Evolutionary conservation across 2,797 vertebrate species (phyloP).

Genomic region (Anguilla obscura): DNA sequence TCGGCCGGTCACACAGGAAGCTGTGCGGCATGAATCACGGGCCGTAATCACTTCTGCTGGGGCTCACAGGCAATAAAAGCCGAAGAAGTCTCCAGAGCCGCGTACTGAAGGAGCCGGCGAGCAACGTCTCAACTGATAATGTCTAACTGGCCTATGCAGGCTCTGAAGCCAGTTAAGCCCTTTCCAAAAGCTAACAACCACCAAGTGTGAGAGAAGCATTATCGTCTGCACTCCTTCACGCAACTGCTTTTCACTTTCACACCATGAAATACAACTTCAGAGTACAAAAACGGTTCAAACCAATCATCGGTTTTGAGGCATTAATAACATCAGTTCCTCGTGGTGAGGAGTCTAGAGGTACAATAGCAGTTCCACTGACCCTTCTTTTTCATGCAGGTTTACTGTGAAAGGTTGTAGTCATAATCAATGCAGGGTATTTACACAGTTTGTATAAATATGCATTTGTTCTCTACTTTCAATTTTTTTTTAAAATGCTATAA

Average conservation of each 20-base stretch:
- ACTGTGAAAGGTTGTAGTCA: background rate
- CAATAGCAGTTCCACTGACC: background rate
- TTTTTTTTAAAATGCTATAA: background rate
- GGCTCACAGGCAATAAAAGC: constrained; percentile 11
- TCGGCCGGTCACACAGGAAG: background rate
- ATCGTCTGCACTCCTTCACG: background rate
- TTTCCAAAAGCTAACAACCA: constrained; percentile 4
- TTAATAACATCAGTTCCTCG: background rate
- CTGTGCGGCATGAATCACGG: background rate
- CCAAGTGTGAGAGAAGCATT: background rate
- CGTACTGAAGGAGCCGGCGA: background rate
- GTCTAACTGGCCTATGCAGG: constrained; percentile 14
- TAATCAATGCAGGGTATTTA: too few relatives aligned
- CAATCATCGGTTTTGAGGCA: background rate
- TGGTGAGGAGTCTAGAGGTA: background rate
- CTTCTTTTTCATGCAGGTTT: background rate
- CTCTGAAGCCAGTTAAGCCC: background rate
- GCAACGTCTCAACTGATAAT: constrained; percentile 21
- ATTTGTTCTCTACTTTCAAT: background rate
- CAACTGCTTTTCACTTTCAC: background rate
- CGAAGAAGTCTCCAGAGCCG: constrained; percentile 2
- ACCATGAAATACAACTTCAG: background rate
- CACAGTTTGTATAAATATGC: too few relatives aligned
- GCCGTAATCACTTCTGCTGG: constrained; percentile 12
- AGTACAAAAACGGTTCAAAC: background rate